A percentile compares a stretch with the other conserved stretches of the same genome.
These are phyloP conservation scores for Amphibalanus amphitrite DNA, from an alignment of 1,140 invertebrate species.

Conservation along the genomic window DNA sequence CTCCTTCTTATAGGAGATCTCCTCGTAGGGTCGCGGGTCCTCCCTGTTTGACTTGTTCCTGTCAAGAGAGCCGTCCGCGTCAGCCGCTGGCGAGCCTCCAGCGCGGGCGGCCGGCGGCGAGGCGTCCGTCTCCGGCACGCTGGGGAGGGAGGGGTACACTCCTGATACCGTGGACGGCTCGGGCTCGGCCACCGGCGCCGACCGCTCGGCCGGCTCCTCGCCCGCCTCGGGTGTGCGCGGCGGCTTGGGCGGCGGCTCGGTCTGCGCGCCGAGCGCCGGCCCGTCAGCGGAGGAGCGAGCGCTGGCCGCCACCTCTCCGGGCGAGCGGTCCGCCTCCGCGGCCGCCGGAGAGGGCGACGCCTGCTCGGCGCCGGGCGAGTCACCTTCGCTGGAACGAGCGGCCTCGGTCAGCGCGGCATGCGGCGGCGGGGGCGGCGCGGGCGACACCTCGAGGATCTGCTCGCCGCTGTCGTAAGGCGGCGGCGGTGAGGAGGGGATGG, in stretches of 20 bases:
- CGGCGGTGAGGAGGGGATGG: not conserved
- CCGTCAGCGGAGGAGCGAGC: not conserved
- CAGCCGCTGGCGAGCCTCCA: not conserved
- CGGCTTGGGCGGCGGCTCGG: not conserved
- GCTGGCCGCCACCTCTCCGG: not conserved
- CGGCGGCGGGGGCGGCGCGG: too few species aligned
- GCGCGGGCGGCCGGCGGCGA: too few species aligned
- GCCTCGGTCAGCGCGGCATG: not conserved
- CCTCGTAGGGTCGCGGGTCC: constrained; percentile 21
- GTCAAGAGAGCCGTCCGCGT: not conserved
- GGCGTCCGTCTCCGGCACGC: not conserved
- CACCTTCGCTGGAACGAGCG: not conserved
- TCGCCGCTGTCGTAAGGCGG: not conserved
- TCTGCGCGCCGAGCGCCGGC: not conserved
- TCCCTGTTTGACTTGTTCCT: constrained; percentile 10
- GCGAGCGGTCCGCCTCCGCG: not conserved
- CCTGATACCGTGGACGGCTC: not conserved
- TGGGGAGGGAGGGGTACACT: not conserved
- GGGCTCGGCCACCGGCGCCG: not conserved
- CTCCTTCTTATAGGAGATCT: constrained; percentile 23
- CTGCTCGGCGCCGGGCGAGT: too few species aligned
- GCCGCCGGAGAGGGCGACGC: not conserved
- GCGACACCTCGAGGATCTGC: not conserved
- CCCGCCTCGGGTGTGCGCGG: not conserved
- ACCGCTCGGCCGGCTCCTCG: not conserved